Evolutionary conservation across 2,888 invertebrate species (phyloP).

Genomic region (Tetragonisca angustula): DNA sequence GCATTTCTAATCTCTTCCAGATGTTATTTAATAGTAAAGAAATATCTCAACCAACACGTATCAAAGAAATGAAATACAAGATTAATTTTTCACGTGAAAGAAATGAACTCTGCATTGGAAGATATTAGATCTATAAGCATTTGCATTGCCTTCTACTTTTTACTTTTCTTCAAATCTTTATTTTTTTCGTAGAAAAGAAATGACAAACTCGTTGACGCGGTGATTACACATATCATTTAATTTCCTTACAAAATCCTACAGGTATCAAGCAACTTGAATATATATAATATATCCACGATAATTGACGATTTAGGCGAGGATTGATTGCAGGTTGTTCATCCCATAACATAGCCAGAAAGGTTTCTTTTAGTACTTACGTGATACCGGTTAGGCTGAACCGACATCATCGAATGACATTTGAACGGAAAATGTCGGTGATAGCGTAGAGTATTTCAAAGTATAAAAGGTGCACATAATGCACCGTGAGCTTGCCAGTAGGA

Average conservation of each 20-base stretch:
- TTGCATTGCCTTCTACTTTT: no score
- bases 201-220: background rate
- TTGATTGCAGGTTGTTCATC: conserved; percentile 51
- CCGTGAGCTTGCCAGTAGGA: conserved; percentile 65
- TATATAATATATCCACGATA: conserved; percentile 16
- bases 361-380: conserved; percentile 38
- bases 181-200: background rate
- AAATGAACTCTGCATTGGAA: no score
- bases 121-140: no score
- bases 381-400: conserved; percentile 69
- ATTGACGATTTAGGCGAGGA: conserved; percentile 44
- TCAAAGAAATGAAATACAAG: no score
- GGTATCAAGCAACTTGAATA: background rate
- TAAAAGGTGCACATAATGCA: conserved; percentile 69
- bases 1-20: no score
- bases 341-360: conserved; percentile 42
- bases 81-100: no score
- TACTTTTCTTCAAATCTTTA: no score
- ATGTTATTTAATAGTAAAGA: no score
- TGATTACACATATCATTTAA: background rate
- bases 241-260: background rate
- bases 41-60: no score
- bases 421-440: conserved; percentile 67
- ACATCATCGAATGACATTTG: conserved; percentile 77
- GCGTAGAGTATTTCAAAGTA: conserved; percentile 65